A percentile compares a stretch with the other conserved stretches of the same genome.
phyloP scores from a whole-genome alignment of 1,140 invertebrate genomes.

The Bombus turneri region DNA sequence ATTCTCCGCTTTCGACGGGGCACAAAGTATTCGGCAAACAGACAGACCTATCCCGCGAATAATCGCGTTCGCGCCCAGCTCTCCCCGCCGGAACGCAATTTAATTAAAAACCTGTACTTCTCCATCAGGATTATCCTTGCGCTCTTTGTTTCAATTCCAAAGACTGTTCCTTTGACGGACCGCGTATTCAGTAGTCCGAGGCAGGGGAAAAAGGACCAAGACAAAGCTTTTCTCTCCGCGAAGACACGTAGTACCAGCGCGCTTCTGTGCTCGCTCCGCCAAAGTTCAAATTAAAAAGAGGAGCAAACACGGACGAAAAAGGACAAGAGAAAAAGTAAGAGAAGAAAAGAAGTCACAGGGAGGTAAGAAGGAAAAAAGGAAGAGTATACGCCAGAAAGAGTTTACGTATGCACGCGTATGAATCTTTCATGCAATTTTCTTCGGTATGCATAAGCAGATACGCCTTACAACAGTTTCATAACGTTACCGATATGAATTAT shows the following conservation, averaged over 20 bases:
- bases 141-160: conserved; percentile 24
- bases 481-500: not conserved
- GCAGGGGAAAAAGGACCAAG: not conserved
- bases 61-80: conserved; percentile 16
- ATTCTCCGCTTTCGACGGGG: conserved; percentile 1
- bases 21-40: conserved; percentile 43
- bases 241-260: not conserved
- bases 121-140: conserved; percentile 39
- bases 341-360: not conserved
- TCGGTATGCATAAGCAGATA: conserved; percentile 54
- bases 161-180: conserved; percentile 14
- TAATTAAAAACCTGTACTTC: conserved; percentile 67
- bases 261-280: not conserved
- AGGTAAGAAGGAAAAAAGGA: not conserved
- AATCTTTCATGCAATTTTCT: conserved; percentile 63
- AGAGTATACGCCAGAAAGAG: not conserved
- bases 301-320: no score
- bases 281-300: conserved; percentile 6
- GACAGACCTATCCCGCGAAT: conserved; percentile 23
- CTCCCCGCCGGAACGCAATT: conserved; percentile 27
- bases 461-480: conserved; percentile 32
- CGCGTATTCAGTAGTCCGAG: not conserved
- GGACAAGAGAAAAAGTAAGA: no score
- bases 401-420: conserved; percentile 34
- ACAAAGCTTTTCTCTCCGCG: not conserved